Conservation (phyloP, 2,797 vertebrate species). For the Monodelphis domestica region DNA sequence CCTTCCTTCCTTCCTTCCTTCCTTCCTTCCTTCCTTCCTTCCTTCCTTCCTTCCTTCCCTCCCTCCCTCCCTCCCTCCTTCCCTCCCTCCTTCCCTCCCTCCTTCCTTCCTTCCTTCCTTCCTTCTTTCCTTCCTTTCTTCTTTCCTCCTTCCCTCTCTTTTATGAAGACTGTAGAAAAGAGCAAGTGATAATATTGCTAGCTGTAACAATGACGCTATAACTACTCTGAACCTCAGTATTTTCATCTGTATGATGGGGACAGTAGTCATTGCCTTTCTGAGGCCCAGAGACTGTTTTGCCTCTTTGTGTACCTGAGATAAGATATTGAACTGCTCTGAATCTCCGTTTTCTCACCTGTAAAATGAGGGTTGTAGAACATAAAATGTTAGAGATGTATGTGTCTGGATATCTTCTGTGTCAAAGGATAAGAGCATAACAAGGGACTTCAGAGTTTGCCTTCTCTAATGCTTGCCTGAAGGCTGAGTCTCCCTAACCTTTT, state of each 20-base stretch:
- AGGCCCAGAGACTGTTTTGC: not conserved
- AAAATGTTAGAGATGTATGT: not conserved
- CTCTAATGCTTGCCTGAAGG: not conserved
- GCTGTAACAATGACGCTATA: too few species aligned
- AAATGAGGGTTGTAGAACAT: not conserved
- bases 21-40: too few species aligned
- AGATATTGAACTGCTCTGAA: not conserved
- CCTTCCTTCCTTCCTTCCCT: too few species aligned
- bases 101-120: too few species aligned
- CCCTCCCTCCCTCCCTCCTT: too few species aligned
- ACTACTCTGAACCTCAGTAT: not conserved
- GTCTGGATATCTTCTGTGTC: not conserved
- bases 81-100: too few species aligned
- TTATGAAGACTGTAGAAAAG: not conserved
- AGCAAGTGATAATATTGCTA: not conserved
- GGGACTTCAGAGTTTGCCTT: not conserved
- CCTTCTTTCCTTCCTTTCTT: too few species aligned
- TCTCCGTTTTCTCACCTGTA: not conserved
- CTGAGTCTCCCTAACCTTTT: not conserved
- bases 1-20: too few species aligned
- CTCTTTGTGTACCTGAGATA: not conserved
- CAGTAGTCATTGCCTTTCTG: not conserved
- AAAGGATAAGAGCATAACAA: not conserved
- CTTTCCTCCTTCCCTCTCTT: not conserved
- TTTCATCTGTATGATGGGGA: not conserved